Percentiles rank a stretch among this genome's conserved stretches.
Evolutionary conservation across 2,113 vertebrate genomes (phyloP).

Genomic region (Corydoras sp.): DNA sequence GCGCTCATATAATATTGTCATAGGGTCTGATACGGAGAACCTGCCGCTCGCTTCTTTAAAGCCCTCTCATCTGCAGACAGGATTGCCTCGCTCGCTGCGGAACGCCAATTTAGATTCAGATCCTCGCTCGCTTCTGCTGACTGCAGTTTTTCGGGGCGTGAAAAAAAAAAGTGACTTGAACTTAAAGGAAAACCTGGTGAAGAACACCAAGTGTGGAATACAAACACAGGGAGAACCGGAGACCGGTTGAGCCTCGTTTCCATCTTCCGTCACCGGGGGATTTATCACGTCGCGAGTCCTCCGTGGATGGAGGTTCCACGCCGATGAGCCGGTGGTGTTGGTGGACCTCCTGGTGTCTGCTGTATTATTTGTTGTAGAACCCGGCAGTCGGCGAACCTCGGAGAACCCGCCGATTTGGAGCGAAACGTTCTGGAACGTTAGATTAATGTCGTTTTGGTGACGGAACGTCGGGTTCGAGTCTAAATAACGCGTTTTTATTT

Average conservation of each 20-base stretch:
- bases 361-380: no score
- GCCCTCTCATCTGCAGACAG: not conserved
- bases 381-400: no score
- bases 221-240: not conserved
- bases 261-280: no score
- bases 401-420: no score
- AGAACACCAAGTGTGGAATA: not conserved
- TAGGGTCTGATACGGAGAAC: not conserved
- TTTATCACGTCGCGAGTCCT: no score
- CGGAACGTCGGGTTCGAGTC: no score
- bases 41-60: constrained; percentile 11
- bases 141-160: not conserved
- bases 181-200: not conserved
- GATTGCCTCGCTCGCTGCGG: not conserved
- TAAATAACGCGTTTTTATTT: no score
- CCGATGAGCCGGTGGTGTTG: no score
- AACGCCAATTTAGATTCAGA: constrained; percentile 11
- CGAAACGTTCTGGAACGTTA: no score
- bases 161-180: not conserved
- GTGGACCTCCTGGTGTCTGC: no score
- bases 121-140: not conserved
- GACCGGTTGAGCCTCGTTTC: not conserved
- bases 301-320: no score
- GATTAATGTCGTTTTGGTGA: no score
- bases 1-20: not conserved